These are phyloP conservation scores for Hypothenemus hampei DNA, from an alignment of 1,140 invertebrate genomes.

Conservation along the genomic window DNA sequence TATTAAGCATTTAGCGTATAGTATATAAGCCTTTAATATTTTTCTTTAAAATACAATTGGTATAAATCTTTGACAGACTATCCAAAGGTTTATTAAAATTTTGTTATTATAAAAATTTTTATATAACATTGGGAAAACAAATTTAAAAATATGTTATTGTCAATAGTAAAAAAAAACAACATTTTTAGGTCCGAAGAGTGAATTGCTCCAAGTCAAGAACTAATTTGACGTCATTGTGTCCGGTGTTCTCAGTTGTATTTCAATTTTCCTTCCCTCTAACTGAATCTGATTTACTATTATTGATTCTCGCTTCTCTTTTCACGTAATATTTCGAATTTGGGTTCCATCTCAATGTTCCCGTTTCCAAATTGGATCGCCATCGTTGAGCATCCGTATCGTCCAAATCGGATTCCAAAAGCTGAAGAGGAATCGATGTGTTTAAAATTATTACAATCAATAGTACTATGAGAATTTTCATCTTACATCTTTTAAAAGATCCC, in stretches of 20 bases:
- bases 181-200: neutral
- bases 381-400: constrained; percentile 40
- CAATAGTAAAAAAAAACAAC: neutral
- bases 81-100: neutral
- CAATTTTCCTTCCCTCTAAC: neutral
- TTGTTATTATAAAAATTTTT: neutral
- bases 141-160: neutral
- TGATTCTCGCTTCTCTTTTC: constrained; percentile 35
- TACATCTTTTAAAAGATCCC: constrained; percentile 55
- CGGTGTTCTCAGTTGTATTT: neutral
- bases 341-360: constrained; percentile 40
- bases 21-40: neutral
- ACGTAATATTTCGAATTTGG: constrained; percentile 43
- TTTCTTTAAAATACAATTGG: too few species aligned
- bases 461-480: constrained; percentile 41
- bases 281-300: neutral
- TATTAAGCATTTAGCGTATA: neutral
- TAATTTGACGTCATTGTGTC: neutral
- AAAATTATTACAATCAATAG: neutral
- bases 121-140: neutral
- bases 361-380: too few species aligned
- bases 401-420: constrained; percentile 42
- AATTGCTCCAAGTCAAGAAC: constrained; percentile 5
- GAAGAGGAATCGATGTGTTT: constrained; percentile 15
- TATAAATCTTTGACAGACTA: too few species aligned